Evolutionary conservation across 2,888 invertebrate species (phyloP), one percentile per base, ranked within the genome.

Genomic region (Drosophila monieri): DNA sequence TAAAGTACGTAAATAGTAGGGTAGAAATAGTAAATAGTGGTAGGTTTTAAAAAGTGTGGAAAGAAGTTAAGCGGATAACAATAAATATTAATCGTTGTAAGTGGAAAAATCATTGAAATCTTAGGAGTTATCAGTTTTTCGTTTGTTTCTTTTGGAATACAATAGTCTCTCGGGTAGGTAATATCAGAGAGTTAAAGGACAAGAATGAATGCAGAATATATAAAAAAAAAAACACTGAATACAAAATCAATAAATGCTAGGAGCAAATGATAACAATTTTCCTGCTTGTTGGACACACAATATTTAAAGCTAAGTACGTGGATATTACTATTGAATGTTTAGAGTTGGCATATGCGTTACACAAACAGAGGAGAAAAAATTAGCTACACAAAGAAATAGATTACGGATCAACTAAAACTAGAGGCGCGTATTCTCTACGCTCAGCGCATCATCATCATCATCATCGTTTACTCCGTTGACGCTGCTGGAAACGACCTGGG

Each of bases 371-470:
- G 25, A 14, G 54, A 44, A 39, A 64, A 48, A 43, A 49, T 56
- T 56, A 44, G 46, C 66, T 49, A 66, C 56, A 69, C 35, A 69
- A 69, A 55, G 23, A 61, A 61, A 61, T 55, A 55, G n/a, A 53
- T 54, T 60, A 53, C 32, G 35, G 57, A 71, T 57, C 27, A 71
- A 65, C 58, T 70, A 60, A 48, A 43, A 84, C 78, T 89, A 90
- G 71, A 90, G 90, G 60, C 90, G 89, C 85, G 89, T 89, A 77
- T 89, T 90, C 88, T 91, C 90, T 80, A 90, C 91, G 74, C 91
- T 91, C 59, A 86, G 84, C 77, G 89, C 90, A 76, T 90, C 90
- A 56, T 89, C 89, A 57, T 81, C 77, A 46, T 66, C 70, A 41
- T 73, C 58, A 52, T 48, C 8, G 52, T 43, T 4, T 4, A 23